Evolutionary conservation across 1,140 invertebrate species (phyloP), one percentile per base, ranked within the genome.

Genomic region (Brachionus rubens): DNA sequence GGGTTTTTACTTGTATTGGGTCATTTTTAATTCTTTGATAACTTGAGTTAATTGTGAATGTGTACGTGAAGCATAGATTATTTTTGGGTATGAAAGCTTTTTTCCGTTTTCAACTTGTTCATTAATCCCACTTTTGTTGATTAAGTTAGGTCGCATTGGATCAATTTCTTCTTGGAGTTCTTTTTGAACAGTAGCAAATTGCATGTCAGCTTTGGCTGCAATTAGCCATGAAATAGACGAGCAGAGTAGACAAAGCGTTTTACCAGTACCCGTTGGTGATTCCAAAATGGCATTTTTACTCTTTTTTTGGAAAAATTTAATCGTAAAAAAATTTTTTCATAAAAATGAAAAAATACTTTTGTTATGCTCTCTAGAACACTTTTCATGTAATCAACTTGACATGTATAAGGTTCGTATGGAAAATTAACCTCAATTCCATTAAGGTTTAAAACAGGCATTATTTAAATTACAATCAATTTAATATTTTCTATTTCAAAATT

Each of bases 331-430:
- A 40, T 40, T 40, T 6, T 40, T 40, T 40, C 36, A 40, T 4
- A 6, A 4, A 40, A 12, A 6, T 12, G 12, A 12, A 6, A 6
- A 24, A 65, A 81, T 82, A 88, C 88, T 80, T 90, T 90, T 82
- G 94, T 89, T 47, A 97, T 84, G 83, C 92, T 94, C 80, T 91
- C 88, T 72, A 98, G 89, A 0, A 98, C 93, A 86, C 92, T 92
- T 81, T 87, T 86, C 93, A 98, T 98, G 80, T 96, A 96, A 43
- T 89, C 88, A 78, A 90, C 89, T 86, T 98, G 95, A 62, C 96
- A 90, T 77, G 91, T 87, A 83, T 98, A 98, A 0, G 94, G 94
- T 82, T 93, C 89, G 83, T 93, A 97, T n/a, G 95, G 94, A 86
- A 98, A 98, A 78, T 88, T 89, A 9, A 98, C 88, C 21, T 88